Conservation (phyloP, 2,797 vertebrate species). For the Labeo calbasu region DNA sequence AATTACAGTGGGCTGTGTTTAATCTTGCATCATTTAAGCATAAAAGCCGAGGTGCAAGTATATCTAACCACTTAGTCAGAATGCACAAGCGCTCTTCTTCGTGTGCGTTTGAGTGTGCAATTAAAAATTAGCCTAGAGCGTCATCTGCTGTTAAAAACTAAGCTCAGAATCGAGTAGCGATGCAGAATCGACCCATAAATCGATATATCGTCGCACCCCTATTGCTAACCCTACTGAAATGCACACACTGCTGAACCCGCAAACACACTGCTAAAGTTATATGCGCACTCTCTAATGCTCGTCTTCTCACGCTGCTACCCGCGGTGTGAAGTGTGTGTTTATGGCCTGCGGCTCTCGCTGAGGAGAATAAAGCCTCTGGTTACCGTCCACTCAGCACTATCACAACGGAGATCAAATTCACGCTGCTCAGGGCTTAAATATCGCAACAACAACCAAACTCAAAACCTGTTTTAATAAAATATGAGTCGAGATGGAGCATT, state of each 20-base stretch:
- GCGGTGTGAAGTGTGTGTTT: conserved; percentile 15
- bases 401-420: conserved; percentile 66
- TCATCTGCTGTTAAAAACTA: too few species aligned
- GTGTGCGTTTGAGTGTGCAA: too few species aligned
- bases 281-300: not conserved
- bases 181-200: too few species aligned
- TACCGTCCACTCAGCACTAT: conserved; percentile 71
- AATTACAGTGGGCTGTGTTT: too few species aligned
- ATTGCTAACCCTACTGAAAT: not conserved
- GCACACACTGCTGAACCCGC: not conserved
- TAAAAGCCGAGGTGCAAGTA: too few species aligned
- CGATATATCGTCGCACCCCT: too few species aligned
- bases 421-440: conserved; percentile 65
- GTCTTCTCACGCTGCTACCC: conserved; percentile 28
- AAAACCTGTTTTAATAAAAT: conserved; percentile 75
- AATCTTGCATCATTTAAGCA: too few species aligned
- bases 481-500: conserved; percentile 70
- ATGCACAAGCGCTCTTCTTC: too few species aligned
- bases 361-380: conserved; percentile 45
- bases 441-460: conserved; percentile 72
- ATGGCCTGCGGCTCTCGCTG: conserved; percentile 27
- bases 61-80: too few species aligned
- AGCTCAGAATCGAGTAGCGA: too few species aligned
- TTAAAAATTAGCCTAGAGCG: too few species aligned
- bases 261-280: not conserved